phyloP scores from a whole-genome alignment of 2,113 vertebrate genomes.

The Bettongia penicillata region DNA sequence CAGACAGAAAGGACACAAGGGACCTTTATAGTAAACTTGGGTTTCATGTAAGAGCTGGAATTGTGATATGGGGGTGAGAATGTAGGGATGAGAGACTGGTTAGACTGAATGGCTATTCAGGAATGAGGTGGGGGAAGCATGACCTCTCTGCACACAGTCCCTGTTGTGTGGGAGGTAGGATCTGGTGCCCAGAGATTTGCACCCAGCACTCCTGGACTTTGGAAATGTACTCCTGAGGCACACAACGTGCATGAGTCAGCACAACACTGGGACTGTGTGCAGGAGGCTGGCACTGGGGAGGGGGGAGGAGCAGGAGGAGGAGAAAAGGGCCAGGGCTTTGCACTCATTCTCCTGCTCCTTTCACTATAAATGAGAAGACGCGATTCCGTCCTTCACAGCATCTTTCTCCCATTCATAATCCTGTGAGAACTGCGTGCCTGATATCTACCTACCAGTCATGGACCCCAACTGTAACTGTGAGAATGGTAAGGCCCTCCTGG shows the following conservation, averaged over 20 bases:
- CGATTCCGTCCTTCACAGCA: rapidly evolving
- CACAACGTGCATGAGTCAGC: not conserved
- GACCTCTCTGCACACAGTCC: conserved; percentile 30
- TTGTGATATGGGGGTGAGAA: not conserved
- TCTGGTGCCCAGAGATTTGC: not conserved
- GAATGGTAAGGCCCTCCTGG: conserved; percentile 41
- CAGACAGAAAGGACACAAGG: not conserved
- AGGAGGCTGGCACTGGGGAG: not conserved
- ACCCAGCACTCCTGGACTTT: not conserved
- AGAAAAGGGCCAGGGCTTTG: conserved; percentile 45
- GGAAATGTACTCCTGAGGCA: conserved; percentile 21
- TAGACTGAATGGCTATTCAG: not conserved
- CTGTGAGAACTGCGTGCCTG: rapidly evolving
- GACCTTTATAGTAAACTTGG: not conserved
- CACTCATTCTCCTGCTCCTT: conserved; percentile 13
- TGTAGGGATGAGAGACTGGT: not conserved
- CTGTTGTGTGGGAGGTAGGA: not conserved
- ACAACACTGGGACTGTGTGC: rapidly evolving
- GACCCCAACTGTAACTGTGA: conserved; percentile 72
- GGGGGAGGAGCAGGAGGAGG: not conserved
- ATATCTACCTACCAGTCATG: not conserved
- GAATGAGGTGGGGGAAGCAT: not conserved
- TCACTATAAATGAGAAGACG: conserved; percentile 28
- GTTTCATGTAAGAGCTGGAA: not conserved
- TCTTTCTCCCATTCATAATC: rapidly evolving